A percentile compares a stretch with the other conserved stretches of the same genome.
phyloP scores from a whole-genome alignment of 2,113 vertebrate species.

The Brachyhypopomus gauderio region DNA sequence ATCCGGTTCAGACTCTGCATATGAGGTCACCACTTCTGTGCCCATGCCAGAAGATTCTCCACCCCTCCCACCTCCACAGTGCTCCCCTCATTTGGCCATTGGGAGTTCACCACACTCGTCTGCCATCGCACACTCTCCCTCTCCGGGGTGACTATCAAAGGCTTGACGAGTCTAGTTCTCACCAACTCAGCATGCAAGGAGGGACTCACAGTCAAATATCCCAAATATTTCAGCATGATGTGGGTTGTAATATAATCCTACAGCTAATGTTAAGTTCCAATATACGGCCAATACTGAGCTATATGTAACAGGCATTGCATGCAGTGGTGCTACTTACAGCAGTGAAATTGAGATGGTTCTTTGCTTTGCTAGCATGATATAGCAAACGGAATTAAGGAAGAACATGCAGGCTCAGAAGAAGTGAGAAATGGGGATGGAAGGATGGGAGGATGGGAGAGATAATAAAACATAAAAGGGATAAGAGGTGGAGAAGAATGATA shows the following conservation, averaged over 20 bases:
- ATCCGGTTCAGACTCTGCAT: neutral
- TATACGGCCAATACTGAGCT: neutral
- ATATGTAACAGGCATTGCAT: neutral
- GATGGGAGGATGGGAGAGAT: slow-evolving; percentile 17
- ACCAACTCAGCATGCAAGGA: neutral
- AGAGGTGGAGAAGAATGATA: slow-evolving; percentile 44
- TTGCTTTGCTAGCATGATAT: slow-evolving; percentile 2
- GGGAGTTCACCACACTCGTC: neutral
- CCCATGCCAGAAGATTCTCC: neutral
- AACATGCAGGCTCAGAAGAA: neutral
- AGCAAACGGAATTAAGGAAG: neutral
- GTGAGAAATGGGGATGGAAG: slow-evolving; percentile 1
- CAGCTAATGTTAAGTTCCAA: neutral
- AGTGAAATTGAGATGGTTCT: neutral
- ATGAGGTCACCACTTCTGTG: neutral
- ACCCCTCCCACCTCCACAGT: neutral
- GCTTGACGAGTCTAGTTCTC: slow-evolving; percentile 25
- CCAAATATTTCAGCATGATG: neutral
- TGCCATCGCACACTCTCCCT: neutral
- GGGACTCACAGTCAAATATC: neutral
- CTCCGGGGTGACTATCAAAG: neutral
- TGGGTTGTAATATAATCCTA: neutral
- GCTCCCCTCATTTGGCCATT: neutral
- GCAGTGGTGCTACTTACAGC: neutral
- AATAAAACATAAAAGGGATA: slow-evolving; percentile 36